Evolutionary conservation across 2,113 vertebrate species (phyloP).

Genomic region (Pimephales promelas): DNA sequence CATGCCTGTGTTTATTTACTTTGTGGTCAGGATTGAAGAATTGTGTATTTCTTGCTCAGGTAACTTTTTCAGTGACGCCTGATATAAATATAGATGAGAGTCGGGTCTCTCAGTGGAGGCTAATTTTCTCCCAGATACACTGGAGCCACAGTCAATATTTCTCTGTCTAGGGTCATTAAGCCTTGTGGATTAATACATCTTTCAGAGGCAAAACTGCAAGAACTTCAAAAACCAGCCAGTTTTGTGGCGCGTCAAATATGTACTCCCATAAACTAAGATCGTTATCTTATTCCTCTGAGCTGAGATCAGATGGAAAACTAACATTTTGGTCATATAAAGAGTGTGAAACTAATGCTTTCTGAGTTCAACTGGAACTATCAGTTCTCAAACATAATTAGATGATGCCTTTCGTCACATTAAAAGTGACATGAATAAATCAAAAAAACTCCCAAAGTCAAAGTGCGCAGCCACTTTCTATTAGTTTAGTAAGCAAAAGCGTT

Average conservation of each 20-base stretch:
- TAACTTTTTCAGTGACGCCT: neutral
- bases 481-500: neutral
- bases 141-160: constrained; percentile 6
- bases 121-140: constrained; percentile 10
- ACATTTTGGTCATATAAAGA: neutral
- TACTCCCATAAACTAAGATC: neutral
- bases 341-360: neutral
- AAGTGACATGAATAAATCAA: neutral
- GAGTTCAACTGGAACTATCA: neutral
- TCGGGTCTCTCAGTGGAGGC: neutral
- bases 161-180: constrained; percentile 6
- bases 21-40: neutral
- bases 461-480: neutral
- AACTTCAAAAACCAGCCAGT: neutral
- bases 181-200: neutral
- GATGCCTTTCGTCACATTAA: neutral
- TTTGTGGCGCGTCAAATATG: neutral
- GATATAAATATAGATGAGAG: constrained; percentile 13
- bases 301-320: neutral
- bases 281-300: neutral
- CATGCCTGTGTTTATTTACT: neutral
- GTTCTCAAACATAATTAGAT: neutral
- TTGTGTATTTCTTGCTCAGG: neutral
- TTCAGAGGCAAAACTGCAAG: constrained; percentile 13
- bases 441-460: neutral